These are phyloP conservation scores for Acestrorhynchus altus DNA, from an alignment of 2,797 vertebrate genomes.

Conservation along the genomic window DNA sequence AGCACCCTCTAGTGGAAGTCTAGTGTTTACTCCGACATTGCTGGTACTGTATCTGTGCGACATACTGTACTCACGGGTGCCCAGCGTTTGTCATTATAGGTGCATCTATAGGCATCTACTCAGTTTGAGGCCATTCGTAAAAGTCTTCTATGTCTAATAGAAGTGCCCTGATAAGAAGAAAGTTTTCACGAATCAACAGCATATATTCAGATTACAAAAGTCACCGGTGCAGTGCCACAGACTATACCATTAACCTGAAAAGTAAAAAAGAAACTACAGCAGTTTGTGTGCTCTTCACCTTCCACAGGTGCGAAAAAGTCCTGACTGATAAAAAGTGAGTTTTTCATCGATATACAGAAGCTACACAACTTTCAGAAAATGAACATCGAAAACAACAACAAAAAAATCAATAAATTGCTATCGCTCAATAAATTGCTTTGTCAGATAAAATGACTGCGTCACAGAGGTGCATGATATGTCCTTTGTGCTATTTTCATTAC, in stretches of 20 bases:
- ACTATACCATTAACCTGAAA: slow-evolving; percentile 22
- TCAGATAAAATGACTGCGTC: neutral
- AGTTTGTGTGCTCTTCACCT: slow-evolving; percentile 18
- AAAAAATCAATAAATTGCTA: slow-evolving; percentile 47
- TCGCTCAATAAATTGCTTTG: slow-evolving; percentile 56
- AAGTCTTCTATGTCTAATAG: slow-evolving; percentile 21
- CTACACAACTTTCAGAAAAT: slow-evolving; percentile 22
- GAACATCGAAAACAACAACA: neutral
- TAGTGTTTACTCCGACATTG: slow-evolving; percentile 6
- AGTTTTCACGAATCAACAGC: neutral
- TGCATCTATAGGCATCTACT: slow-evolving; percentile 6
- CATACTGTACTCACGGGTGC: neutral
- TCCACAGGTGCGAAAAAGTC: slow-evolving; percentile 13
- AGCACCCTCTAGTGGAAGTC: neutral
- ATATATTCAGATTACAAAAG: slow-evolving; percentile 28
- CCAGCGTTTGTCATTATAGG: neutral
- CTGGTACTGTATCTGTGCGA: neutral
- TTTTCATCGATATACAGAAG: neutral
- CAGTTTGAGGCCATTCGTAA: slow-evolving; percentile 7
- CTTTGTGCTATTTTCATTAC: slow-evolving; percentile 39
- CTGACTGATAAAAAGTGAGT: slow-evolving; percentile 25
- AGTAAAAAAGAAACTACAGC: slow-evolving; percentile 14
- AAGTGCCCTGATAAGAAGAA: slow-evolving; percentile 43
- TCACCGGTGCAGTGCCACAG: slow-evolving; percentile 28
- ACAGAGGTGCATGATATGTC: slow-evolving; percentile 2